Conservation (phyloP, 2,888 invertebrate genomes). For the Hedya salicella region DNA sequence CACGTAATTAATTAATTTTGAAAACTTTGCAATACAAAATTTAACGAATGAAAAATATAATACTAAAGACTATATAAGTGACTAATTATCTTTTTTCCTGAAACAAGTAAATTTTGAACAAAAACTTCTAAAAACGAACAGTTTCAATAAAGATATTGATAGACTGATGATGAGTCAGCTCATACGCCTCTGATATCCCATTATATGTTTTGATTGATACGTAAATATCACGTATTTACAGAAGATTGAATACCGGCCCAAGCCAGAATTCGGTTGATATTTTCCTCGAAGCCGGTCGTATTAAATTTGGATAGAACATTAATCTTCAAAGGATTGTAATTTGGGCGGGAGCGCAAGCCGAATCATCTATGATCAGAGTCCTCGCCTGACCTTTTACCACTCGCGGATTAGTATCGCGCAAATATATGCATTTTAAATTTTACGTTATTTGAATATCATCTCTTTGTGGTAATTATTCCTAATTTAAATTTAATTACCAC, state of each 20-base stretch:
- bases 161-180: slow-evolving; percentile 33
- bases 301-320: slow-evolving; percentile 57
- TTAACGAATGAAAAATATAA: too few relatives aligned
- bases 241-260: slow-evolving; percentile 46
- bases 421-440: slow-evolving; percentile 48
- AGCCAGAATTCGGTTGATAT: slow-evolving; percentile 47
- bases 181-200: slow-evolving; percentile 31
- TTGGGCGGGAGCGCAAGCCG: slow-evolving; percentile 45
- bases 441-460: slow-evolving; percentile 19
- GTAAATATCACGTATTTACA: slow-evolving; percentile 45
- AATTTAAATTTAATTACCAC: background rate
- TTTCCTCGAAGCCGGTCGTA: slow-evolving; percentile 49
- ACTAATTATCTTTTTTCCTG: too few relatives aligned
- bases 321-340: slow-evolving; percentile 65
- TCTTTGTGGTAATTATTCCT: background rate
- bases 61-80: too few relatives aligned
- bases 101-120: too few relatives aligned
- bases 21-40: too few relatives aligned
- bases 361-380: slow-evolving; percentile 49
- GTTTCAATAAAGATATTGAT: slow-evolving; percentile 14
- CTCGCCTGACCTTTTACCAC: slow-evolving; percentile 39
- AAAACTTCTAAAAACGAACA: background rate
- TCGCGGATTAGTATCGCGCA: slow-evolving; percentile 44
- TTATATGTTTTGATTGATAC: slow-evolving; percentile 42
- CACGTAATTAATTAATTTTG: background rate